A percentile compares a stretch with the other conserved stretches of the same genome.
Conservation (phyloP, 2,888 invertebrate genomes). For the Dorcus parallelipipedus region DNA sequence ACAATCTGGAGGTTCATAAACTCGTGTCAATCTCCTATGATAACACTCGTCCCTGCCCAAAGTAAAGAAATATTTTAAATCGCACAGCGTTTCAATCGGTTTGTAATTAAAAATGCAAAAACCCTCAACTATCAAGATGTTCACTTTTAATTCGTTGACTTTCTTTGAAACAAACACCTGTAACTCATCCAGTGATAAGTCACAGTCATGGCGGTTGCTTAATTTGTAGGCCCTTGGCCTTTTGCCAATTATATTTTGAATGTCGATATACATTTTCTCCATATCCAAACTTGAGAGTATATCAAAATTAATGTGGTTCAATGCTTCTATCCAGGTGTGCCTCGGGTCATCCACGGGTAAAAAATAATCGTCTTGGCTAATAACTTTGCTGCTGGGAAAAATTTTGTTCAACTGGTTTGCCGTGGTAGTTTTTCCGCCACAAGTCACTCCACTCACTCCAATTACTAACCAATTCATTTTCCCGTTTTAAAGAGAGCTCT, state of each 20-base stretch:
- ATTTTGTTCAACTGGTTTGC: conserved; percentile 54
- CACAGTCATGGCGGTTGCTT: not conserved
- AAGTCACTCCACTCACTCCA: conserved; percentile 78
- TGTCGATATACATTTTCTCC: conserved; percentile 63
- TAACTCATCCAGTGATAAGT: conserved; percentile 7
- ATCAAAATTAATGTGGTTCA: conserved; percentile 78
- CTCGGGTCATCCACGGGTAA: conserved; percentile 61
- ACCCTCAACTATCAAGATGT: conserved; percentile 70
- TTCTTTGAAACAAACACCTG: conserved; percentile 18
- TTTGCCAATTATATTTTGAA: conserved; percentile 35
- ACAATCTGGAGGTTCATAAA: conserved; percentile 85
- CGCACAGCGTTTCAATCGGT: conserved; percentile 63
- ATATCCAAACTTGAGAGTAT: conserved; percentile 69
- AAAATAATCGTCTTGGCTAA: conserved; percentile 78
- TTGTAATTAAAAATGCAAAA: conserved; percentile 71
- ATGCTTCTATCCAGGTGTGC: conserved; percentile 59
- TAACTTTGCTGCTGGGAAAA: conserved; percentile 47
- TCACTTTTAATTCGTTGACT: conserved; percentile 40
- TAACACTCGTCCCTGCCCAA: conserved; percentile 66
- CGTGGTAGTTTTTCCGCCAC: conserved; percentile 79
- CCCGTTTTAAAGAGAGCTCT: too few species aligned
- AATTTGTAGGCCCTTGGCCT: not conserved
- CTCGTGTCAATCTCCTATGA: conserved; percentile 57
- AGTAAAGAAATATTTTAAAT: conserved; percentile 71
- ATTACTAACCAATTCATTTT: conserved; percentile 45